Percentiles rank a stretch among this genome's conserved stretches.
Evolutionary conservation across 2,797 vertebrate species (phyloP).

Genomic region (Percopsis omiscomaycus): DNA sequence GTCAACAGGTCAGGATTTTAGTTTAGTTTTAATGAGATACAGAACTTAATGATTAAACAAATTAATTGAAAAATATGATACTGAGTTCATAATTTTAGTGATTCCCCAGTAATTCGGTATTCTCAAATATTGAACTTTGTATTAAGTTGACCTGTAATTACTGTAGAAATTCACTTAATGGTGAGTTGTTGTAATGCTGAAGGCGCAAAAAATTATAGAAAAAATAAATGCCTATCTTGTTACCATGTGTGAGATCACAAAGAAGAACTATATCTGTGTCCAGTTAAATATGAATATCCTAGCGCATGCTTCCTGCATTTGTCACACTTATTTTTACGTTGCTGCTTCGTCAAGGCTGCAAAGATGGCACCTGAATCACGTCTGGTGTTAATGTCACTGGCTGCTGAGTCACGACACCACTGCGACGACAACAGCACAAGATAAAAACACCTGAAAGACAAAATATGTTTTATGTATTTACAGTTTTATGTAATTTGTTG

Average conservation of each 20-base stretch:
- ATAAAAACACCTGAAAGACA: slow-evolving; percentile 20
- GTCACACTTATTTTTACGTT: slow-evolving; percentile 70
- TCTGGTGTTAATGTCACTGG: slow-evolving; percentile 55
- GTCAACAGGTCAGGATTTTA: neutral
- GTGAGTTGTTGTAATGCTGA: neutral
- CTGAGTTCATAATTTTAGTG: neutral
- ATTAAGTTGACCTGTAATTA: neutral
- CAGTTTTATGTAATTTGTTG: neutral
- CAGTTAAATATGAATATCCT: slow-evolving; percentile 36
- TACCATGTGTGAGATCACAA: slow-evolving; percentile 22
- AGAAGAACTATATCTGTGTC: slow-evolving; percentile 34
- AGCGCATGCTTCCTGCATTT: slow-evolving; percentile 52
- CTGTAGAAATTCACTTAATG: neutral
- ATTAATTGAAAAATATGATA: neutral
- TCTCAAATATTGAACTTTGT: neutral
- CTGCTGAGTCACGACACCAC: slow-evolving; percentile 67
- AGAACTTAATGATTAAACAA: neutral
- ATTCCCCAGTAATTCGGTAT: neutral
- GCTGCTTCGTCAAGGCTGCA: slow-evolving; percentile 33
- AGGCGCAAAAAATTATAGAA: neutral
- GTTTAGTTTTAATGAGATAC: neutral
- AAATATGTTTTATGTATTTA: too few relatives aligned
- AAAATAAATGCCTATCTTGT: neutral
- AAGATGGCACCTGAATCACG: neutral
- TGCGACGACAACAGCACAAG: slow-evolving; percentile 17